Conservation (phyloP, 2,113 vertebrate genomes). For the Ictalurus punctatus region DNA sequence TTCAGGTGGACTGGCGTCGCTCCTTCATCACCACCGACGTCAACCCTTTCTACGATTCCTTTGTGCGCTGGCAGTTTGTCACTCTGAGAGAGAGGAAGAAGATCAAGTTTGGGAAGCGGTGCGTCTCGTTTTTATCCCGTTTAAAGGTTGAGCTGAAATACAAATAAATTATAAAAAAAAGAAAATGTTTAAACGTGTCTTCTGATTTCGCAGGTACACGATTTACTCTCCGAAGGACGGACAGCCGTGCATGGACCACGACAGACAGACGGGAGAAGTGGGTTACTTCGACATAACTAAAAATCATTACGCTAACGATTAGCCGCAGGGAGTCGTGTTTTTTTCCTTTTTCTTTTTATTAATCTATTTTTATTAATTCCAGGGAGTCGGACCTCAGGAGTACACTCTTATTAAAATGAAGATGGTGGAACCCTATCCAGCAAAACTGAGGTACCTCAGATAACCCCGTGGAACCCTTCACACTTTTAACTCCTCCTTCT, state of each 20-base stretch:
- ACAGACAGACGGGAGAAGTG: slow-evolving; percentile 98
- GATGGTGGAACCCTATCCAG: slow-evolving; percentile 87
- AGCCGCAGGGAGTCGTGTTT: neutral
- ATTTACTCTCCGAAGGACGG: slow-evolving; percentile 97
- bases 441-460: slow-evolving; percentile 83
- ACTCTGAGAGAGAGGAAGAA: slow-evolving; percentile 91
- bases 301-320: neutral
- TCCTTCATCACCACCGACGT: slow-evolving; percentile 95
- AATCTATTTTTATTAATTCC: slow-evolving; percentile 24
- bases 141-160: neutral
- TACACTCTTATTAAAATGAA: slow-evolving; percentile 96
- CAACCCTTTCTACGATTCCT: slow-evolving; percentile 96
- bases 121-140: slow-evolving; percentile 31
- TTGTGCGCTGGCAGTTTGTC: slow-evolving; percentile 92
- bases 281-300: neutral
- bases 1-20: slow-evolving; percentile 93
- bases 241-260: slow-evolving; percentile 98
- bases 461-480: neutral
- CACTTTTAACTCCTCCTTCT: neutral
- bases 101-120: slow-evolving; percentile 97
- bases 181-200: no score
- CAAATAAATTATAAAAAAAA: no score
- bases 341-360: neutral
- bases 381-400: slow-evolving; percentile 97
- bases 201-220: slow-evolving; percentile 80